Evolutionary conservation across 2,888 invertebrate species (phyloP).

Genomic region (Trichacis sp.): DNA sequence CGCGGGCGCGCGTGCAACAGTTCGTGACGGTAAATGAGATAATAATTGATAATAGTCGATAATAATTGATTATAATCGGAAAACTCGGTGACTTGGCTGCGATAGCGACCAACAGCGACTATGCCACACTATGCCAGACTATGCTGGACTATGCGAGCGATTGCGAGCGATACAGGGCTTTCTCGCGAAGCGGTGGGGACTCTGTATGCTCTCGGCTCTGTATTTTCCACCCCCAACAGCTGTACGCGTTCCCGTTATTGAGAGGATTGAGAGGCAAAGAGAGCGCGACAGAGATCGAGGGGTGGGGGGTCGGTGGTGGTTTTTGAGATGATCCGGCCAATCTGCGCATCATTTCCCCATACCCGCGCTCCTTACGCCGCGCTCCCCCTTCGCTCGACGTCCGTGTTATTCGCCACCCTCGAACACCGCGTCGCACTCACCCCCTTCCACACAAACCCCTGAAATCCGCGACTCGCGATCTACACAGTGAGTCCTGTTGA

Average conservation of each 20-base stretch:
- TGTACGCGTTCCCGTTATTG: slow-evolving; percentile 42
- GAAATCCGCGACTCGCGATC: no score
- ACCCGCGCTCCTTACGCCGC: slow-evolving; percentile 47
- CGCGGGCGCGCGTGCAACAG: slow-evolving; percentile 42
- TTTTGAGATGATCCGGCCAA: slow-evolving; percentile 70
- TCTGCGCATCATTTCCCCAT: slow-evolving; percentile 69
- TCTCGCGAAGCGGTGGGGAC: slow-evolving; percentile 58
- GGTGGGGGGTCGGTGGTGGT: slow-evolving; percentile 57
- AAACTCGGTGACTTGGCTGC: slow-evolving; percentile 58
- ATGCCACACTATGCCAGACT: no score
- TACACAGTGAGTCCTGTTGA: slow-evolving; percentile 61
- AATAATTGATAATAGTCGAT: no score
- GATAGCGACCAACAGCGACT: no score
- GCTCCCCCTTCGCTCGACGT: slow-evolving; percentile 16
- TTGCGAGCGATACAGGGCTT: no score
- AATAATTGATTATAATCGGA: slow-evolving; percentile 67
- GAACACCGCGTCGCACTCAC: slow-evolving; percentile 35
- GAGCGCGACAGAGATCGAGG: slow-evolving; percentile 27
- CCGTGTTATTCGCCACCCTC: slow-evolving; percentile 37
- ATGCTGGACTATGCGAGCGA: no score
- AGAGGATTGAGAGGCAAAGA: slow-evolving; percentile 16
- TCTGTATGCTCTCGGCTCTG: slow-evolving; percentile 41
- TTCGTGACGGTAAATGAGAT: slow-evolving; percentile 65
- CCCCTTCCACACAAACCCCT: neutral
- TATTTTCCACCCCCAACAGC: slow-evolving; percentile 46